Evolutionary conservation across 2,888 invertebrate genomes (phyloP).

Genomic region (Erebia ligea): DNA sequence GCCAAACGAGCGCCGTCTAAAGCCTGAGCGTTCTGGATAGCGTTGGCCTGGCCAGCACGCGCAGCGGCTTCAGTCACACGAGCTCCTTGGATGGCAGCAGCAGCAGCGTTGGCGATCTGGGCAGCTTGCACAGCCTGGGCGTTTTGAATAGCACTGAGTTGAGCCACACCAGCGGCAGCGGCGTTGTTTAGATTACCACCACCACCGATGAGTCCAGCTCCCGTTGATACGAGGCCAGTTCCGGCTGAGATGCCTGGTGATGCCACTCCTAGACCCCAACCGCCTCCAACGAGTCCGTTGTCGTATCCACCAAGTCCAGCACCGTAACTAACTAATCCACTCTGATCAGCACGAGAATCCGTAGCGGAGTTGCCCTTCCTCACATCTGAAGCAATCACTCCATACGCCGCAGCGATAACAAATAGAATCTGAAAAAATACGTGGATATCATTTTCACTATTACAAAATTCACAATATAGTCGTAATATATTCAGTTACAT

Average conservation of each 20-base stretch:
- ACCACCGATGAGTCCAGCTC: constrained; percentile 40
- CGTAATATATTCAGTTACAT: too few relatives aligned
- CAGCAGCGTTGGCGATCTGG: constrained; percentile 72
- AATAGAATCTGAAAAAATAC: constrained; percentile 68
- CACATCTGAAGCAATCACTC: constrained; percentile 58
- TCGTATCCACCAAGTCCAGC: constrained; percentile 29
- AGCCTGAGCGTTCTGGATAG: constrained; percentile 74
- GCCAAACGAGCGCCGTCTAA: constrained; percentile 72
- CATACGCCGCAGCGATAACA: constrained; percentile 73
- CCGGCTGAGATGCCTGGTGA: constrained; percentile 46
- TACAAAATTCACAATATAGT: background rate
- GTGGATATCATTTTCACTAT: background rate
- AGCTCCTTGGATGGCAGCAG: constrained; percentile 75
- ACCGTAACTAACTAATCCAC: constrained; percentile 48
- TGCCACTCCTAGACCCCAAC: constrained; percentile 39
- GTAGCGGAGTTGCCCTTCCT: constrained; percentile 48
- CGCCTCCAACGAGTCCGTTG: constrained; percentile 42
- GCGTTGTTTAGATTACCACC: constrained; percentile 68
- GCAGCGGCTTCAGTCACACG: constrained; percentile 72
- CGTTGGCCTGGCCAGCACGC: constrained; percentile 68
- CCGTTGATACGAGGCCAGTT: constrained; percentile 40
- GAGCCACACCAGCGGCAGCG: constrained; percentile 71
- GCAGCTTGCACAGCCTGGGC: constrained; percentile 74
- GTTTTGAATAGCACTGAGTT: constrained; percentile 75
- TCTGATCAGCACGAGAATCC: constrained; percentile 59